A percentile compares a stretch with the other conserved stretches of the same genome.
phyloP scores from a whole-genome alignment of 2,888 invertebrate species.

The Diaprepes abbreviatus region DNA sequence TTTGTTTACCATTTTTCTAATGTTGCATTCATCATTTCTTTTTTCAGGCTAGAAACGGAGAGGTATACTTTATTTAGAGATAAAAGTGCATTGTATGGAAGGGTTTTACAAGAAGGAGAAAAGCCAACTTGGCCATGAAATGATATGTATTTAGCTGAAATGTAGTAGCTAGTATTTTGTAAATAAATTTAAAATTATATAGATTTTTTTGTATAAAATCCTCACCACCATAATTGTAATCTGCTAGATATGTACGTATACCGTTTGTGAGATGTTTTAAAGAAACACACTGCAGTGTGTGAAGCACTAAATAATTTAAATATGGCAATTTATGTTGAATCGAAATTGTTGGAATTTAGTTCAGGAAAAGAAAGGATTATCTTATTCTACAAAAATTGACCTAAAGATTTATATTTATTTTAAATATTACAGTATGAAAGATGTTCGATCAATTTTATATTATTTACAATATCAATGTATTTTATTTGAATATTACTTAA shows the following conservation, averaged over 20 bases:
- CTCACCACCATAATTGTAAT: too few relatives aligned
- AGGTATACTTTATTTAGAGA: slow-evolving; percentile 82
- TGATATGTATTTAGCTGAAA: slow-evolving; percentile 2
- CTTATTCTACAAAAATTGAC: neutral
- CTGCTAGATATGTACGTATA: too few relatives aligned
- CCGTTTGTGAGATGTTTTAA: too few relatives aligned
- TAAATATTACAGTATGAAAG: slow-evolving; percentile 30
- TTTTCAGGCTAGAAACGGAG: slow-evolving; percentile 73
- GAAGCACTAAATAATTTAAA: too few relatives aligned
- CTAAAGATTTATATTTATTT: slow-evolving; percentile 24
- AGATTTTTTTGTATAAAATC: too few relatives aligned
- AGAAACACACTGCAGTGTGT: too few relatives aligned
- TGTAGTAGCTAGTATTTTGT: slow-evolving; percentile 22
- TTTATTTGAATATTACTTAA: slow-evolving; percentile 71
- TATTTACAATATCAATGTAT: slow-evolving; percentile 18
- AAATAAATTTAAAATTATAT: slow-evolving; percentile 9
- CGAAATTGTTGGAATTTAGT: too few relatives aligned
- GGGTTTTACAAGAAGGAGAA: slow-evolving; percentile 75
- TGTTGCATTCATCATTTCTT: neutral
- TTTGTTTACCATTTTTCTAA: too few relatives aligned
- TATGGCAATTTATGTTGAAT: too few relatives aligned
- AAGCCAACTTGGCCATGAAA: slow-evolving; percentile 79
- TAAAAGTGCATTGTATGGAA: slow-evolving; percentile 83
- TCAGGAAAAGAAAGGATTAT: too few relatives aligned
- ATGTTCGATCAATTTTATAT: slow-evolving; percentile 18